These are phyloP conservation scores for Emydura subglobosa DNA, from an alignment of 2,113 vertebrate species.

Conservation along the genomic window DNA sequence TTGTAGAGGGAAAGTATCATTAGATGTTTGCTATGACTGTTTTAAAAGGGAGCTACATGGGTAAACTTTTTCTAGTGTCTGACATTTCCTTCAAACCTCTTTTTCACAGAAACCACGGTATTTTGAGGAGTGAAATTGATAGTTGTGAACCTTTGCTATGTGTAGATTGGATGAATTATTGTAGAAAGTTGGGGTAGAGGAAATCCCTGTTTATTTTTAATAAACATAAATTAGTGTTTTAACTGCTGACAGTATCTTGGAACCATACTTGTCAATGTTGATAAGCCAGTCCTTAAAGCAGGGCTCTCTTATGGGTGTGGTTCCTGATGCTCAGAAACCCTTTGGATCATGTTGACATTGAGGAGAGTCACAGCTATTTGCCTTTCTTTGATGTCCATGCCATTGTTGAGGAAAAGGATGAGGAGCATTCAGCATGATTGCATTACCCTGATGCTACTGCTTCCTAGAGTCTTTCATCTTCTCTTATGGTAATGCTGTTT, in stretches of 20 bases:
- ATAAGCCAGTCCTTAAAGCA: not conserved
- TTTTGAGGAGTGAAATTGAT: not conserved
- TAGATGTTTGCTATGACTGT: not conserved
- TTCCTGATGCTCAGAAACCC: not conserved
- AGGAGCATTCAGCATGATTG: not conserved
- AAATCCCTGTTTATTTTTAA: slow-evolving; percentile 2
- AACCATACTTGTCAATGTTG: not conserved
- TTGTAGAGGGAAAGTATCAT: not conserved
- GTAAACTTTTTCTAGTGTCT: not conserved
- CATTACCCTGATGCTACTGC: not conserved
- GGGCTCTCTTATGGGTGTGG: not conserved
- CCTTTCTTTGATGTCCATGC: not conserved
- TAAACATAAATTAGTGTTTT: not conserved
- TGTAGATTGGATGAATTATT: not conserved
- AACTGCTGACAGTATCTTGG: slow-evolving; percentile 10
- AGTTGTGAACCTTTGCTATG: not conserved
- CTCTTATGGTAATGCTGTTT: not conserved
- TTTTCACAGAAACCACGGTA: not conserved
- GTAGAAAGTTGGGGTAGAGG: not conserved
- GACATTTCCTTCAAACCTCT: not conserved
- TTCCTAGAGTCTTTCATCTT: not conserved
- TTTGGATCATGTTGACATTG: not conserved
- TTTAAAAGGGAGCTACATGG: not conserved
- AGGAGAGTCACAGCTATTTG: not conserved
- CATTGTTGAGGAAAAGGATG: not conserved